Percentiles rank a stretch among this genome's conserved stretches.
Evolutionary conservation across 2,888 invertebrate genomes (phyloP).

Genomic region (Dryobota labecula): DNA sequence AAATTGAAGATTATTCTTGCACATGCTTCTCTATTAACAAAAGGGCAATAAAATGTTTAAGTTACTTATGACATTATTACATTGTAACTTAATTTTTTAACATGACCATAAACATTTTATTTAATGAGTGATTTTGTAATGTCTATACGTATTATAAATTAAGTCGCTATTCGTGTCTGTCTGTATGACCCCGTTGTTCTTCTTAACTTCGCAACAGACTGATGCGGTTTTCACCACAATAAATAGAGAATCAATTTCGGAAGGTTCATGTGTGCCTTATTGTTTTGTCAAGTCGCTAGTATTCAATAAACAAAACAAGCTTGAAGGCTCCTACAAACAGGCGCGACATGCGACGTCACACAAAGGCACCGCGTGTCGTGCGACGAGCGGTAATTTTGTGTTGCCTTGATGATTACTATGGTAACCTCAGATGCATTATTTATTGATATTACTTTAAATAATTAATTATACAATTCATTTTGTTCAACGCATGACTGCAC

Average conservation of each 20-base stretch:
- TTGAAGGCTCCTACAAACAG: too few relatives aligned
- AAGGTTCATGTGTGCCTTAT: too few relatives aligned
- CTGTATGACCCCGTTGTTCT: too few relatives aligned
- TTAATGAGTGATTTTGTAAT: conserved; percentile 16
- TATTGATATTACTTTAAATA: conserved; percentile 54
- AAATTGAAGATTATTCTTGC: conserved; percentile 43
- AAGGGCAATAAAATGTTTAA: conserved; percentile 38
- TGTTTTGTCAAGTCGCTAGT: not conserved
- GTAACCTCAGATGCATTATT: conserved; percentile 55
- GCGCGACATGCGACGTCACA: too few relatives aligned
- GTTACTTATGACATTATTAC: conserved; percentile 17
- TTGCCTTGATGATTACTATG: conserved; percentile 56
- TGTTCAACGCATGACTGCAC: conserved; percentile 30
- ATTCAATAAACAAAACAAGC: conserved; percentile 49
- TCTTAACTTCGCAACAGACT: too few relatives aligned
- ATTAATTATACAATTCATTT: conserved; percentile 66
- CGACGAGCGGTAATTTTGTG: too few relatives aligned
- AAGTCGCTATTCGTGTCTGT: too few relatives aligned
- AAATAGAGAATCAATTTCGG: too few relatives aligned
- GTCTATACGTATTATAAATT: not conserved
- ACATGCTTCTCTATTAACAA: conserved; percentile 35
- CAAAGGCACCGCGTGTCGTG: too few relatives aligned
- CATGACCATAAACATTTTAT: conserved; percentile 16
- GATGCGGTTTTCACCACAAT: too few relatives aligned
- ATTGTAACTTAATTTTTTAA: conserved; percentile 25